Evolutionary conservation across 1,140 invertebrate species (phyloP), one percentile per base, ranked within the genome.

Genomic region (Nasonia longicornis): DNA sequence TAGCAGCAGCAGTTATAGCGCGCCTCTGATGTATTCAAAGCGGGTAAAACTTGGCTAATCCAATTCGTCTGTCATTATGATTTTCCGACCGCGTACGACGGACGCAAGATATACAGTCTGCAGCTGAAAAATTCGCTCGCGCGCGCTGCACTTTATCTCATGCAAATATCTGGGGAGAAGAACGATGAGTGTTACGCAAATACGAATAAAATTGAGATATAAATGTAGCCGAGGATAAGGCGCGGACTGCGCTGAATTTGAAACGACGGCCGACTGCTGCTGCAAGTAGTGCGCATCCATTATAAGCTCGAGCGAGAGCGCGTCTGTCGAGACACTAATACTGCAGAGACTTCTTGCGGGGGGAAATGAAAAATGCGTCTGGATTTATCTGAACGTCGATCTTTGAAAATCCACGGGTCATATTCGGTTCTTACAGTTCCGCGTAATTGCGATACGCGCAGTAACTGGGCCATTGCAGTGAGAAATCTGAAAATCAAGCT

Each of bases 121-220:
- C 52, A 20, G 20, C 6, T 58, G 52, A 58, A 58, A 58, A 58
- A 58, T 58, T 58, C 16, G 16, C 52, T 1, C 2, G 52, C 52
- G 16, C 52, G 52, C 20, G 6, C 52, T 20, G 16, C 20, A 7
- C 16, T 58, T 20, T 48, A 12, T 48, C 45, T 12, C 45, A 48
- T 16, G 45, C 52, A 58, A 58, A 58, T 58, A 14, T 1, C 2
- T 58, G 20, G 20, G 52, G 52, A 16, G 16, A 20, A 58, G 52
- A 58, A 58, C 52, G 52, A 77, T 45, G 63, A 67, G 31, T 29
- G 63, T 45, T 77, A 45, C n/a, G 75, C 38, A 77, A 77, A 77
- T 67, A 77, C 35, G 58, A 67, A 67, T 66, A 67, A 77, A 22
- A 77, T 67, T 45, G 75, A 22, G 35, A 45, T 67, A 66, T 66